phyloP scores from a whole-genome alignment of 2,797 vertebrate species.

The Onychomys torridus region DNA sequence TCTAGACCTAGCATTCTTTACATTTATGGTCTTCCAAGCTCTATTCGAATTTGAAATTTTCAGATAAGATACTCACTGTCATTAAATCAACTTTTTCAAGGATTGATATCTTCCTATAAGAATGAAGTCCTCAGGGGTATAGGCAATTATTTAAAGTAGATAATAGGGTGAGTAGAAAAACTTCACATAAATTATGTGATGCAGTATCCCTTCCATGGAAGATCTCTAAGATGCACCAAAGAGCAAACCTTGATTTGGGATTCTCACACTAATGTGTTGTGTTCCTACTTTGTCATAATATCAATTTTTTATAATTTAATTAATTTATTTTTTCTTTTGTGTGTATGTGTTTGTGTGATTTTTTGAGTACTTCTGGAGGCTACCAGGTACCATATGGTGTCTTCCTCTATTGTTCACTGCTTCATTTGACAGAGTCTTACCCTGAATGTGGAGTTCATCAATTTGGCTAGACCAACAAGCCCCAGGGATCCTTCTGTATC shows the following conservation, averaged over 20 bases:
- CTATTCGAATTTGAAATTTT: not conserved
- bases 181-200: not conserved
- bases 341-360: not conserved
- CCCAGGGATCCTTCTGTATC: not conserved
- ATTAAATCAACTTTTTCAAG: not conserved
- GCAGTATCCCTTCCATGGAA: not conserved
- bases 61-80: not conserved
- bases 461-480: not conserved
- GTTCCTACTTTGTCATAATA: not conserved
- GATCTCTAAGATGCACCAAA: not conserved
- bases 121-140: not conserved
- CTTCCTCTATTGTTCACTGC: not conserved
- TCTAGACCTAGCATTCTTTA: not conserved
- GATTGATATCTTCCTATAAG: not conserved
- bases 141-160: not conserved
- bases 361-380: not conserved
- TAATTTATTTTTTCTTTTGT: not conserved
- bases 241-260: not conserved
- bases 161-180: not conserved
- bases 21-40: not conserved
- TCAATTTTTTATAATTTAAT: not conserved
- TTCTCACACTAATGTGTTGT: not conserved
- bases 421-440: not conserved
- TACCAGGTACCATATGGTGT: not conserved
- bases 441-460: not conserved